Evolutionary conservation across 2,797 vertebrate genomes (phyloP).

Genomic region (Avahi laniger): DNA sequence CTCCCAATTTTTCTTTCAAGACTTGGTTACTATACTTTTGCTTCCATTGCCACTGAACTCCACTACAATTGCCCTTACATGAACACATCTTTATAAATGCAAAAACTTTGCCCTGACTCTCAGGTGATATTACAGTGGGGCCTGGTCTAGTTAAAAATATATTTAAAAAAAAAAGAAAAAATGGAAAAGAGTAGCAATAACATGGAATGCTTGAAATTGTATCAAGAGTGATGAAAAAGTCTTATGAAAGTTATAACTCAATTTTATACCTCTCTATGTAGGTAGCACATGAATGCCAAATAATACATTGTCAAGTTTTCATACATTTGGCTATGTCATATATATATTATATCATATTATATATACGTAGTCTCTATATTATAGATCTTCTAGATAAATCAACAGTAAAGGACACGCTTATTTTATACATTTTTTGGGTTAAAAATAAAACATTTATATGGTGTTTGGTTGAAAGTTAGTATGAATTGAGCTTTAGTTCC

Average conservation of each 20-base stretch:
- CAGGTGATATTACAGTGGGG: constrained; percentile 30
- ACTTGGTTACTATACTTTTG: constrained; percentile 31
- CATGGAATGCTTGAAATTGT: constrained; percentile 37
- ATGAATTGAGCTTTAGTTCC: constrained; percentile 65
- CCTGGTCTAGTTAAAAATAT: constrained; percentile 46
- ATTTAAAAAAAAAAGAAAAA: neutral
- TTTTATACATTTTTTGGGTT: constrained; percentile 76
- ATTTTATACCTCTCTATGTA: constrained; percentile 46
- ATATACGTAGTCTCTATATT: constrained; percentile 81
- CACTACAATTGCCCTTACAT: constrained; percentile 21
- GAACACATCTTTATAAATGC: constrained; percentile 35
- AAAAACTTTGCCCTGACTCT: constrained; percentile 52
- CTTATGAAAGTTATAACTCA: constrained; percentile 37
- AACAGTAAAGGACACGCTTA: constrained; percentile 78
- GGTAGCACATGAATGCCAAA: constrained; percentile 65
- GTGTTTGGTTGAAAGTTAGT: constrained; percentile 71
- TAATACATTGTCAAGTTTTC: constrained; percentile 73
- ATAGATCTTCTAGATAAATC: constrained; percentile 81
- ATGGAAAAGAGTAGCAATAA: constrained; percentile 14
- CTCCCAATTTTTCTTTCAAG: constrained; percentile 36
- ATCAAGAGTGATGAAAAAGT: constrained; percentile 27
- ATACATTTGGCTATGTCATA: constrained; percentile 83
- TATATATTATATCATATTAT: constrained; percentile 76
- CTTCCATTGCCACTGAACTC: neutral
- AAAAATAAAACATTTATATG: constrained; percentile 81